Evolutionary conservation across 2,888 invertebrate genomes (phyloP).

Genomic region (Tholera decimalis): DNA sequence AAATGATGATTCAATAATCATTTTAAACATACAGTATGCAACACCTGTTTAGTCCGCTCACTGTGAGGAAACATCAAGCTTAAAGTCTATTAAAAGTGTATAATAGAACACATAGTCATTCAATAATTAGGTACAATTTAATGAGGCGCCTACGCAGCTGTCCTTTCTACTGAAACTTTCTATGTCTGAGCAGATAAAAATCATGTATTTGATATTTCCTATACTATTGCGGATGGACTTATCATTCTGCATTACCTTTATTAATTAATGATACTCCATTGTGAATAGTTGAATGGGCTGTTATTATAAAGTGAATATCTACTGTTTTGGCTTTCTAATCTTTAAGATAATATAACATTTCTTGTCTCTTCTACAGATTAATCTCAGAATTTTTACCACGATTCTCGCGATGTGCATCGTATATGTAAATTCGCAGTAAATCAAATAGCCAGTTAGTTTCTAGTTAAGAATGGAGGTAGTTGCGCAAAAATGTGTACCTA

Average conservation of each 20-base stretch:
- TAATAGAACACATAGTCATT: conserved; percentile 14
- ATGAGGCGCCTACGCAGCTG: conserved; percentile 37
- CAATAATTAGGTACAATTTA: conserved; percentile 41
- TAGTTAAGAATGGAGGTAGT: conserved; percentile 54
- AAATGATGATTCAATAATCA: not conserved
- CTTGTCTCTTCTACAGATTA: conserved; percentile 2
- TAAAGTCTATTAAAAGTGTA: conserved; percentile 4
- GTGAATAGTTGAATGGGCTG: conserved; percentile 8
- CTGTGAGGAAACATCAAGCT: not conserved
- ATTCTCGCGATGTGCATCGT: conserved; percentile 14
- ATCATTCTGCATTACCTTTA: conserved; percentile 22
- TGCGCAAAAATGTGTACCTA: conserved; percentile 53
- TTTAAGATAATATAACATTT: conserved; percentile 7
- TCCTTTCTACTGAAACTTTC: conserved; percentile 49
- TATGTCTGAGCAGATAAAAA: conserved; percentile 41
- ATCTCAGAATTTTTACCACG: conserved; percentile 23
- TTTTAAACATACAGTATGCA: not conserved
- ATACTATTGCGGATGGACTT: conserved; percentile 20
- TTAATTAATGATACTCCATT: conserved; percentile 6
- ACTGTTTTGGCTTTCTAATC: conserved; percentile 7
- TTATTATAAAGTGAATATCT: not conserved
- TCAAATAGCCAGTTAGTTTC: conserved; percentile 53
- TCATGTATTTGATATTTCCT: conserved; percentile 48
- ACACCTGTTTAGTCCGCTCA: not conserved
- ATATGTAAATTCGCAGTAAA: conserved; percentile 40